Conservation (phyloP, 2,797 vertebrate genomes). For the Macrochelys suwanniensis region DNA sequence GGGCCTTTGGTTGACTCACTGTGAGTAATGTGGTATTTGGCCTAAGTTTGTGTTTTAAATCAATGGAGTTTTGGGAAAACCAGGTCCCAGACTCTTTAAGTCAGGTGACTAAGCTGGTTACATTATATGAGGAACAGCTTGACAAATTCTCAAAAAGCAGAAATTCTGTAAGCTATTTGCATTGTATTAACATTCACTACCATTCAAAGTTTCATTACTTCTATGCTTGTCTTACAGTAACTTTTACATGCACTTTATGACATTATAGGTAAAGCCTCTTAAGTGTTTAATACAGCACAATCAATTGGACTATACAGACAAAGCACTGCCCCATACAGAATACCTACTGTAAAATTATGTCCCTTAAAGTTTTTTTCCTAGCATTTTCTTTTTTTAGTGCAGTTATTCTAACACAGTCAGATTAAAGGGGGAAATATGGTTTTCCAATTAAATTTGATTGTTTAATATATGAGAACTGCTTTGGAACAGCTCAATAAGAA, state of each 20-base stretch:
- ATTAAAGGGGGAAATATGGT: not conserved
- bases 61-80: not conserved
- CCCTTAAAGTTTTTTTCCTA: not conserved
- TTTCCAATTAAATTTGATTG: not conserved
- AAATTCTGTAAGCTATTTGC: constrained; percentile 6
- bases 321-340: not conserved
- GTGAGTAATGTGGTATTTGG: not conserved
- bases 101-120: not conserved
- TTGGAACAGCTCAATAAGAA: not conserved
- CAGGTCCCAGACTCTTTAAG: not conserved
- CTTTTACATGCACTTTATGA: constrained; percentile 41
- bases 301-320: not conserved
- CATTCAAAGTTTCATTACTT: constrained; percentile 6
- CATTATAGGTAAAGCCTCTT: not conserved
- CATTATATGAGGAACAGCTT: not conserved
- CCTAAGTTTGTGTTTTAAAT: not conserved
- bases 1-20: not conserved
- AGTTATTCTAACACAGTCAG: not conserved
- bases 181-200: not conserved
- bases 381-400: not conserved
- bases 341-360: not conserved
- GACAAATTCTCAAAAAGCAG: not conserved
- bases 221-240: not conserved
- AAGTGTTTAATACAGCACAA: not conserved
- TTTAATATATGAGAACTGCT: not conserved